These are phyloP conservation scores for Biston stratarius DNA, from an alignment of 2,888 invertebrate species.

Conservation along the genomic window DNA sequence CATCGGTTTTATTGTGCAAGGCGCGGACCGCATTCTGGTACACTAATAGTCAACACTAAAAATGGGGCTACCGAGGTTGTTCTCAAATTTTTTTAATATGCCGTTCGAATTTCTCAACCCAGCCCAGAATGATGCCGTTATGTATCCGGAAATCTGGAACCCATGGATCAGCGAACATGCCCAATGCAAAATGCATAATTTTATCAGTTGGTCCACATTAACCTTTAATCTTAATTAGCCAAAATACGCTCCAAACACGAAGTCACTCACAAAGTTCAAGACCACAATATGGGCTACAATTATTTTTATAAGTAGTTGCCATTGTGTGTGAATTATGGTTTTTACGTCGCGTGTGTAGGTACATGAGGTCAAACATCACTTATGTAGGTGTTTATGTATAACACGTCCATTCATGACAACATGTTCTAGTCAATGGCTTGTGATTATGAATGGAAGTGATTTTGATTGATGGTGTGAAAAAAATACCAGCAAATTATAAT, in stretches of 20 bases:
- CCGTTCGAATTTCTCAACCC: too few relatives aligned
- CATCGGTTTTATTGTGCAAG: too few relatives aligned
- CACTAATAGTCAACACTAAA: too few relatives aligned
- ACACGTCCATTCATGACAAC: conserved; percentile 19
- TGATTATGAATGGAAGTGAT: conserved; percentile 11
- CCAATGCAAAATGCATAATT: not conserved
- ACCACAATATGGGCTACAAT: conserved; percentile 1
- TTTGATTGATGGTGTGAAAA: conserved; percentile 10
- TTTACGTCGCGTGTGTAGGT: conserved; percentile 5
- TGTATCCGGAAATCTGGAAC: too few relatives aligned
- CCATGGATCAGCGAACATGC: too few relatives aligned
- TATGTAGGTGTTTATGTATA: conserved; percentile 6
- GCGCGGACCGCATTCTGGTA: too few relatives aligned
- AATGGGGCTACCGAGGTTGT: too few relatives aligned
- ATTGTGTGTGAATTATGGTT: conserved; percentile 13
- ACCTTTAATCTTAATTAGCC: conserved; percentile 1
- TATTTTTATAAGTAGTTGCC: conserved; percentile 9
- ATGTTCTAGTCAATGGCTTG: conserved; percentile 1
- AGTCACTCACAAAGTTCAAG: conserved; percentile 11
- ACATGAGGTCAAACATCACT: conserved; percentile 17
- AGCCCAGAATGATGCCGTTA: too few relatives aligned
- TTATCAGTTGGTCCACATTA: not conserved
- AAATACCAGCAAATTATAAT: not conserved
- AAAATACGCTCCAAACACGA: conserved; percentile 1
- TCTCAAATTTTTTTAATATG: too few relatives aligned